Conservation (phyloP, 2,888 invertebrate species). For the Micropterix aruncella region DNA sequence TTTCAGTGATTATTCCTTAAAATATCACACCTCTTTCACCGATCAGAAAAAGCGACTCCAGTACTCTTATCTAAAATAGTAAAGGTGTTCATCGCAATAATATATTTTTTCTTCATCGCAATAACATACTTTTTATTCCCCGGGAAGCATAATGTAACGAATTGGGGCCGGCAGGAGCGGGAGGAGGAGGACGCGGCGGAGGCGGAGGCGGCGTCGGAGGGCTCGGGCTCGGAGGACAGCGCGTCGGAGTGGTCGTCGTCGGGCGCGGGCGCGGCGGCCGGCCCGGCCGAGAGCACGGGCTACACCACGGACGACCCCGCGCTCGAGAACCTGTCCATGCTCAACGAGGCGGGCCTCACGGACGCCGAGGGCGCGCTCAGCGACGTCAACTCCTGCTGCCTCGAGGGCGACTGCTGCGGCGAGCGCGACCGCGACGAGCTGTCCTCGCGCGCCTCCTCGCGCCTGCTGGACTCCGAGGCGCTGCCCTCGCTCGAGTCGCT, state of each 20-base stretch:
- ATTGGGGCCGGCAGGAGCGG: background rate
- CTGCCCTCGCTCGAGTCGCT: constrained; percentile 65
- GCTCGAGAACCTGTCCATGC: constrained; percentile 69
- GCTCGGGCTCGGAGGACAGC: constrained; percentile 42
- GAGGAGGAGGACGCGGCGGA: background rate
- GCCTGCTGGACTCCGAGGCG: constrained; percentile 65
- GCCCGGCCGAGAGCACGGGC: constrained; percentile 56
- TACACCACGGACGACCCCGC: constrained; percentile 83
- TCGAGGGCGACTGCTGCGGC: constrained; percentile 56
- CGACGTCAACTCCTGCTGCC: constrained; percentile 74
- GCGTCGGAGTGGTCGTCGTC: constrained; percentile 72
- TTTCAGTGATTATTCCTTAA: no score
- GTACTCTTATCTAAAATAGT: no score
- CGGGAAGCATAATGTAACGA: background rate
- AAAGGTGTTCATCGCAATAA: no score
- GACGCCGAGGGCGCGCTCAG: constrained; percentile 81
- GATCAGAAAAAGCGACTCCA: no score
- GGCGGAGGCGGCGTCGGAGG: constrained; percentile 7
- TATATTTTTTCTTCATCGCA: no score
- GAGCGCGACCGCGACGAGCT: constrained; percentile 61
- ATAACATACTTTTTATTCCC: background rate
- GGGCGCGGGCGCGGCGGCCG: constrained; percentile 35
- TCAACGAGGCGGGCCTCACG: constrained; percentile 74
- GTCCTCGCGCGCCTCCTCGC: constrained; percentile 71
- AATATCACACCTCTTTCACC: no score